A percentile compares a stretch with the other conserved stretches of the same genome.
These are phyloP conservation scores for Micromesistius poutassou DNA, from an alignment of 2,797 vertebrate genomes.

Conservation along the genomic window DNA sequence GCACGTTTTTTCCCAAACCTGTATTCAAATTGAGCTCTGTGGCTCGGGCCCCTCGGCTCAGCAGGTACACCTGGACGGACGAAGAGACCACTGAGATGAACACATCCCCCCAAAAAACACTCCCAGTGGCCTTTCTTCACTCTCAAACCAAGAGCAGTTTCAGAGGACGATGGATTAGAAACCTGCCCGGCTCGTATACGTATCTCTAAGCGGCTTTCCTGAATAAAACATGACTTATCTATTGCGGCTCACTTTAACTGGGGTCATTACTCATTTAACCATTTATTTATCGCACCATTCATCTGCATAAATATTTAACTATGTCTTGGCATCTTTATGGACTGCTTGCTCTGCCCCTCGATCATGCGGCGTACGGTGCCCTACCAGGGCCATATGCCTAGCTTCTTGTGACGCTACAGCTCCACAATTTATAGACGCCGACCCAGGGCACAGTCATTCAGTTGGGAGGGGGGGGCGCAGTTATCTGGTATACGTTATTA, in stretches of 20 bases:
- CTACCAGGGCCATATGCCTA: slow-evolving; percentile 78
- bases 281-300: slow-evolving; percentile 82
- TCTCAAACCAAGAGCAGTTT: slow-evolving; percentile 44
- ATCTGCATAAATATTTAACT: slow-evolving; percentile 84
- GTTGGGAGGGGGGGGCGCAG: slow-evolving; percentile 19
- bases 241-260: slow-evolving; percentile 71
- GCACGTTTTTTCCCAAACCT: too few species aligned
- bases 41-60: too few species aligned
- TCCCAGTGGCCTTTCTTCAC: slow-evolving; percentile 13
- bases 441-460: slow-evolving; percentile 56
- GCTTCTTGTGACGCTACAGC: slow-evolving; percentile 70
- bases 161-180: slow-evolving; percentile 55
- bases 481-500: slow-evolving; percentile 42
- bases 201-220: slow-evolving; percentile 50
- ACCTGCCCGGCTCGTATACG: slow-evolving; percentile 23
- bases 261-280: slow-evolving; percentile 79
- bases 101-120: slow-evolving; percentile 13
- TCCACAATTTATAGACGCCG: slow-evolving; percentile 70
- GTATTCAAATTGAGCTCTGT: too few species aligned
- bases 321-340: slow-evolving; percentile 84
- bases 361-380: slow-evolving; percentile 73
- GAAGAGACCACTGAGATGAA: slow-evolving; percentile 12
- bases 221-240: slow-evolving; percentile 77
- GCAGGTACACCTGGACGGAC: too few species aligned
- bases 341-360: slow-evolving; percentile 77